These are phyloP conservation scores for Nephrotoma guestfalica DNA, from an alignment of 2,888 invertebrate species.

Conservation along the genomic window DNA sequence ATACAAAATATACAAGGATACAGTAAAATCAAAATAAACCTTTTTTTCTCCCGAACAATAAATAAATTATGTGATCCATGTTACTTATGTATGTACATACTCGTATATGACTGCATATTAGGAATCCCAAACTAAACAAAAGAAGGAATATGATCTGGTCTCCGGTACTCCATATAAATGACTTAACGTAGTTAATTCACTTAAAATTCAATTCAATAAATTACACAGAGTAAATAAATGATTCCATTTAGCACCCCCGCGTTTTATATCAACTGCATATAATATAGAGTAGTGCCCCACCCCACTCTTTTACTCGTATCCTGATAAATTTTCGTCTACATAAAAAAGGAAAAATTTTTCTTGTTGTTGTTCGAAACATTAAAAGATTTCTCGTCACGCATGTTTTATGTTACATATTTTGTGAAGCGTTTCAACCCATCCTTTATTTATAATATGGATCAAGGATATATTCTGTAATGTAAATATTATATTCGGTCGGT, in stretches of 20 bases:
- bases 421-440: neutral
- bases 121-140: neutral
- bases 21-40: neutral
- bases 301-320: neutral
- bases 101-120: neutral
- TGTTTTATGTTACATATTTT: neutral
- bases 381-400: neutral
- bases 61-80: neutral
- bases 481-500: neutral
- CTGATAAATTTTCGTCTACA: neutral
- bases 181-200: neutral
- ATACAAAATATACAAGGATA: neutral
- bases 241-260: neutral
- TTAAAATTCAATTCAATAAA: neutral
- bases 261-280: neutral
- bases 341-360: neutral
- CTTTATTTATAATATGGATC: neutral
- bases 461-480: neutral
- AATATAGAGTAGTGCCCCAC: neutral
- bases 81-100: neutral
- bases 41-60: neutral
- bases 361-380: neutral
- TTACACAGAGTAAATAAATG: neutral
- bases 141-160: neutral
- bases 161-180: neutral